Evolutionary conservation across 2,113 vertebrate genomes (phyloP).

Genomic region (Xiphophorus maculatus): DNA sequence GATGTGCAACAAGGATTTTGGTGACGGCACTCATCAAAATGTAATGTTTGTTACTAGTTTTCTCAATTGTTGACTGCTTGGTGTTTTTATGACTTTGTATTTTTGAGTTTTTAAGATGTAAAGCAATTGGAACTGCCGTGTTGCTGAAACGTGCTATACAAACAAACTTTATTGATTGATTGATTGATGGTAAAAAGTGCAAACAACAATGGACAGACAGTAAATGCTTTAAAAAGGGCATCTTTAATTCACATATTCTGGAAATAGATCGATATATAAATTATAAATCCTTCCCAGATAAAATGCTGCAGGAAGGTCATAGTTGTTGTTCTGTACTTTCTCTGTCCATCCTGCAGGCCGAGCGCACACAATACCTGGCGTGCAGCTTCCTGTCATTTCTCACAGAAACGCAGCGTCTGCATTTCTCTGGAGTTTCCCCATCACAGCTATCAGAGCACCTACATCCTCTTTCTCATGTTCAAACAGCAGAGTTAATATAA

Average conservation of each 20-base stretch:
- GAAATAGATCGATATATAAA: background rate
- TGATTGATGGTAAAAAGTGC: no score
- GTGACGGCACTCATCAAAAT: no score
- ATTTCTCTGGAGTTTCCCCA: conserved; percentile 23
- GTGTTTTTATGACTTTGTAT: no score
- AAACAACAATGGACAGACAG: no score
- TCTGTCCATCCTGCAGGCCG: conserved; percentile 39
- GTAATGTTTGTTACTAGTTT: no score
- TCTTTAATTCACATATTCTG: background rate
- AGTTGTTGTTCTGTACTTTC: conserved; percentile 7
- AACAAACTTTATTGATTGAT: no score
- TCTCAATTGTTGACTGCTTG: no score
- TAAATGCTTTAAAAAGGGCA: background rate
- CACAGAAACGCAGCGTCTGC: conserved; percentile 58
- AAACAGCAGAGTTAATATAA: background rate
- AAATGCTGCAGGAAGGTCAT: conserved; percentile 17
- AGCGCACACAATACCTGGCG: conserved; percentile 22
- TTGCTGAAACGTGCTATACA: no score
- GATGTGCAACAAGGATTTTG: no score
- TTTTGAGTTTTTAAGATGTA: no score
- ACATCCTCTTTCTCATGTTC: conserved; percentile 22
- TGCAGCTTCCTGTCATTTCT: conserved; percentile 55
- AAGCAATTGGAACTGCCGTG: no score
- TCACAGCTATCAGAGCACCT: conserved; percentile 18
- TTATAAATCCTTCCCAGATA: background rate